A percentile compares a stretch with the other conserved stretches of the same genome.
These are phyloP conservation scores for Acropora yongei DNA, from an alignment of 64 coral and sea anemone species.

Conservation along the genomic window DNA sequence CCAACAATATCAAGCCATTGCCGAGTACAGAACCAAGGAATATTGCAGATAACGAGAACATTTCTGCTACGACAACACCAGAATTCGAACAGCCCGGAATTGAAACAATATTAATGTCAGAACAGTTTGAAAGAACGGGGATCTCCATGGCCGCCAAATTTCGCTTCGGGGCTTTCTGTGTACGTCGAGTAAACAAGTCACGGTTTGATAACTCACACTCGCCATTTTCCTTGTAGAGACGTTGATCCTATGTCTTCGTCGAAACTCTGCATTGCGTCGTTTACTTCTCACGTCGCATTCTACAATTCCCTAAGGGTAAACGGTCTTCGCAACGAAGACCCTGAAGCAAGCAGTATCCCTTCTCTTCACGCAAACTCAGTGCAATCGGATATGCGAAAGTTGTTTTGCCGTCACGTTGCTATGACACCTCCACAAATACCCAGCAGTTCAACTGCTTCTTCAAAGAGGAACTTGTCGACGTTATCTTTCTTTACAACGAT, in stretches of 20 bases:
- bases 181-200: slow-evolving; percentile 29
- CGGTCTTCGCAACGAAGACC: not conserved
- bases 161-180: not conserved
- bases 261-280: not conserved
- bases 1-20: slow-evolving; percentile 84
- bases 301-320: not conserved
- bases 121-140: not conserved
- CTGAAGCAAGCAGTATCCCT: not conserved
- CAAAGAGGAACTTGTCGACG: not conserved
- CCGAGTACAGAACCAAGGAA: slow-evolving; percentile 78
- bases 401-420: slow-evolving; percentile 42
- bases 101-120: slow-evolving; percentile 4
- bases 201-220: not conserved
- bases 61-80: slow-evolving; percentile 42
- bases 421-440: not conserved
- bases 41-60: slow-evolving; percentile 64
- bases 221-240: not conserved
- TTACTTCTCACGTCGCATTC: not conserved
- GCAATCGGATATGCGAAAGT: slow-evolving; percentile 48
- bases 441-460: not conserved
- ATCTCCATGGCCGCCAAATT: slow-evolving; percentile 27
- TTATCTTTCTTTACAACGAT: not conserved
- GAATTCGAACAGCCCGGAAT: slow-evolving; percentile 7
- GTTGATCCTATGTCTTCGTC: not conserved
- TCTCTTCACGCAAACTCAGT: not conserved